These are phyloP conservation scores for Zootermopsis nevadensis DNA, from an alignment of 2,888 invertebrate genomes.

Conservation along the genomic window DNA sequence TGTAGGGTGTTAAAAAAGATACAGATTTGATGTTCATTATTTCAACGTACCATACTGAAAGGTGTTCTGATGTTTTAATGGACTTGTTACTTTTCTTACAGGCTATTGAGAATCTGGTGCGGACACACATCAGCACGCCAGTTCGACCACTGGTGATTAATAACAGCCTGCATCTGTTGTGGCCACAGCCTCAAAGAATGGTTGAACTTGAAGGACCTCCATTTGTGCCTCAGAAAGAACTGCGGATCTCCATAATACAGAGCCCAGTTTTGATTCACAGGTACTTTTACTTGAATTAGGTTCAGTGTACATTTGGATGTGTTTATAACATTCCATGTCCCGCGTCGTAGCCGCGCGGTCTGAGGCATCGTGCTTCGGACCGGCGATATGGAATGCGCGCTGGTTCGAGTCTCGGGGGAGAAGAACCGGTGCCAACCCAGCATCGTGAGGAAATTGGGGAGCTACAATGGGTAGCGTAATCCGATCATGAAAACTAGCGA, in stretches of 20 bases:
- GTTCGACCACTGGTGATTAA: constrained; percentile 62
- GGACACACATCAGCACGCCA: constrained; percentile 57
- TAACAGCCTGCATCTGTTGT: constrained; percentile 65
- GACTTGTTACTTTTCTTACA: constrained; percentile 43
- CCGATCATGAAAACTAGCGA: no score
- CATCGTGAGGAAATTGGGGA: no score
- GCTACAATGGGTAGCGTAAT: no score
- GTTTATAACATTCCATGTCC: neutral
- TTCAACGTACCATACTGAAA: neutral
- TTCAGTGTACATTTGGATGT: neutral
- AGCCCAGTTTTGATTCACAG: constrained; percentile 57
- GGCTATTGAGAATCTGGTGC: constrained; percentile 56
- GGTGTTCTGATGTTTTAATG: neutral
- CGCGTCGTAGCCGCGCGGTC: no score
- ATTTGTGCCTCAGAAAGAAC: constrained; percentile 63
- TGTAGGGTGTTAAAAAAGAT: no score
- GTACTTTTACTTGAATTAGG: constrained; percentile 48
- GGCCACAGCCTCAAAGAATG: constrained; percentile 72
- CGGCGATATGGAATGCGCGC: no score
- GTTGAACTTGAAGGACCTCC: constrained; percentile 65
- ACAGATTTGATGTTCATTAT: neutral
- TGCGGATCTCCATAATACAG: constrained; percentile 64
- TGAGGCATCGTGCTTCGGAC: no score
- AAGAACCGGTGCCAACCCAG: no score
- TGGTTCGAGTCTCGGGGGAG: no score